phyloP scores from a whole-genome alignment of 2,888 invertebrate genomes.

The Ectemnius continuus region DNA sequence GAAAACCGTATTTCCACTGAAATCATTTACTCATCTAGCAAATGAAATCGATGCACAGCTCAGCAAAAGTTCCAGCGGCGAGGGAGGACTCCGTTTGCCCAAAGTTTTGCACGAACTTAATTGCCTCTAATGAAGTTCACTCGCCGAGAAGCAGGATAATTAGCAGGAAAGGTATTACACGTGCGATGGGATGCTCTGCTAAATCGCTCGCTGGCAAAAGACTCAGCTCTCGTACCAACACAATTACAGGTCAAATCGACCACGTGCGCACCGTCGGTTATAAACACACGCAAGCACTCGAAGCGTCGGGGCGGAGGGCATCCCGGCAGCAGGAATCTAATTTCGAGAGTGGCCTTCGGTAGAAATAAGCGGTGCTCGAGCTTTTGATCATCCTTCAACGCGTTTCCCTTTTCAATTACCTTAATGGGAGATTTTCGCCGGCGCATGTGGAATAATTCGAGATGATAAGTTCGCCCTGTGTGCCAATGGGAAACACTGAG shows the following conservation, averaged over 20 bases:
- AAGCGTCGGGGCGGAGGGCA: conserved; percentile 1
- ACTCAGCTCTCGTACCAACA: too few relatives aligned
- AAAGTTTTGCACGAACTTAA: not conserved
- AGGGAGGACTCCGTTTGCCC: too few relatives aligned
- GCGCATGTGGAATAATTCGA: too few relatives aligned
- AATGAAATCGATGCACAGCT: too few relatives aligned
- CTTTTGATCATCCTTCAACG: conserved; percentile 36
- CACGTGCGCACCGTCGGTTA: not conserved
- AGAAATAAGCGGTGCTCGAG: conserved; percentile 27
- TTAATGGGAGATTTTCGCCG: conserved; percentile 34
- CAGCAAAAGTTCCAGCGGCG: too few relatives aligned
- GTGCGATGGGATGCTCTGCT: not conserved
- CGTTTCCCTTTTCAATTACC: conserved; percentile 34
- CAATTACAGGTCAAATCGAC: not conserved
- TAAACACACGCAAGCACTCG: conserved; percentile 10
- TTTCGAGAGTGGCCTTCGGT: conserved; percentile 25
- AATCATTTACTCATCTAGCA: too few relatives aligned
- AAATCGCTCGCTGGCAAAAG: too few relatives aligned
- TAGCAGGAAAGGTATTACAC: not conserved
- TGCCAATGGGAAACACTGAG: too few relatives aligned
- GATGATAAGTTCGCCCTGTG: too few relatives aligned
- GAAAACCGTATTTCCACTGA: too few relatives aligned
- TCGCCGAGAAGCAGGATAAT: not conserved
- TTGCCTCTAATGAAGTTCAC: not conserved
- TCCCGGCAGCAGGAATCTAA: conserved; percentile 19